Evolutionary conservation across 35 echinoderm and acorn worm species (phyloP).

Genomic region (Eucidaris tribuloides): DNA sequence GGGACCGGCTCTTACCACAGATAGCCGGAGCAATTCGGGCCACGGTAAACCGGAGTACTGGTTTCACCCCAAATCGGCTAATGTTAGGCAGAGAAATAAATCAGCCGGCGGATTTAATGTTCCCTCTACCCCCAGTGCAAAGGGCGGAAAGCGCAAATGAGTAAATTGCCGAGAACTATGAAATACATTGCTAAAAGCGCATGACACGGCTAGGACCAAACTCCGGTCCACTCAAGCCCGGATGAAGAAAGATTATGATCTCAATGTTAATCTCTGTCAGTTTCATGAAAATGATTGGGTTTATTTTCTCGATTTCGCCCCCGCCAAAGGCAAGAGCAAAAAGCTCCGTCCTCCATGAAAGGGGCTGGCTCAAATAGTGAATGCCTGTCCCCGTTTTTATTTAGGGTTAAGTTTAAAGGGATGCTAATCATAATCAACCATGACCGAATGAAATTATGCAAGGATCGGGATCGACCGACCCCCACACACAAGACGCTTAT

Average conservation of each 20-base stretch:
- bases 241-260: constrained; percentile 28
- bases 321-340: constrained; percentile 15
- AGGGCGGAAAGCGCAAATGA: neutral
- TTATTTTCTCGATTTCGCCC: constrained; percentile 13
- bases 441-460: constrained; percentile 18
- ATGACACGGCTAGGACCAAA: neutral
- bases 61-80: constrained; percentile 40
- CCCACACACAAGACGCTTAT: neutral
- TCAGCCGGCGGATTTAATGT: constrained; percentile 39
- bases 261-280: neutral
- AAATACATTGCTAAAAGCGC: neutral
- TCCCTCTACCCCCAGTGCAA: neutral
- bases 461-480: neutral
- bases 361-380: constrained; percentile 15
- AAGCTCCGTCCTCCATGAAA: constrained; percentile 43
- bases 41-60: constrained; percentile 37
- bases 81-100: constrained; percentile 56
- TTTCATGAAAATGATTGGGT: constrained; percentile 21
- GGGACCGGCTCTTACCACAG: constrained; percentile 15
- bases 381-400: neutral
- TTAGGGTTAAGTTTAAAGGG: constrained; percentile 10
- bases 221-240: neutral
- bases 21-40: constrained; percentile 34
- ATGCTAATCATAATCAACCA: constrained; percentile 16
- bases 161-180: neutral